Evolutionary conservation across 64 coral and sea anemone genomes (phyloP).

Genomic region (Actinia tenebrosa): DNA sequence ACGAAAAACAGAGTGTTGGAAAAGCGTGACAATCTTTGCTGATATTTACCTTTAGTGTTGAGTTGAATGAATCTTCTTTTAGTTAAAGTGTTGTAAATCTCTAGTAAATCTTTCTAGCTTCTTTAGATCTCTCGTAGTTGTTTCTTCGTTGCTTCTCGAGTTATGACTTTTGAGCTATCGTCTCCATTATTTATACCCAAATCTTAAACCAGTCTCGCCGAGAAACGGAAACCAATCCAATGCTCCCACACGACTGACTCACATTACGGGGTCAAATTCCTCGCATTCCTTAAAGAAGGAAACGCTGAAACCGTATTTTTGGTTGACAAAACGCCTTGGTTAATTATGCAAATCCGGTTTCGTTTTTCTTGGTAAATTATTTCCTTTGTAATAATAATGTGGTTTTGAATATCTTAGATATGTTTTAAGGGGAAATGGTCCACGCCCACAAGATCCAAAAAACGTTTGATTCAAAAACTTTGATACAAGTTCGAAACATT

Average conservation of each 20-base stretch:
- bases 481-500: too few relatives aligned
- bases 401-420: neutral
- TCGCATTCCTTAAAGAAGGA: neutral
- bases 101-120: neutral
- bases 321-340: neutral
- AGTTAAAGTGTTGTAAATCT: neutral
- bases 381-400: neutral
- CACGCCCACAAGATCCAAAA: neutral
- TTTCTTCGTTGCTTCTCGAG: neutral
- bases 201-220: neutral
- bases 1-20: too few relatives aligned
- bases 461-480: too few relatives aligned
- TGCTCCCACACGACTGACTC: neutral
- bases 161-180: neutral
- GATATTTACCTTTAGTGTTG: neutral
- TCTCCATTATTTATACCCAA: neutral
- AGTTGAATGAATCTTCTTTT: neutral
- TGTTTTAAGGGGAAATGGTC: neutral
- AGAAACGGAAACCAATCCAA: neutral
- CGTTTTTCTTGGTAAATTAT: neutral
- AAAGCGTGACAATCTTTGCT: too few relatives aligned
- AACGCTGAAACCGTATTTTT: neutral
- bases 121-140: too few relatives aligned
- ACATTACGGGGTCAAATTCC: neutral
- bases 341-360: slow-evolving; percentile 9